Evolutionary conservation across 2,113 vertebrate genomes (phyloP), one percentile per base, ranked within the genome.

Genomic region (Pseudopodoces humilis): DNA sequence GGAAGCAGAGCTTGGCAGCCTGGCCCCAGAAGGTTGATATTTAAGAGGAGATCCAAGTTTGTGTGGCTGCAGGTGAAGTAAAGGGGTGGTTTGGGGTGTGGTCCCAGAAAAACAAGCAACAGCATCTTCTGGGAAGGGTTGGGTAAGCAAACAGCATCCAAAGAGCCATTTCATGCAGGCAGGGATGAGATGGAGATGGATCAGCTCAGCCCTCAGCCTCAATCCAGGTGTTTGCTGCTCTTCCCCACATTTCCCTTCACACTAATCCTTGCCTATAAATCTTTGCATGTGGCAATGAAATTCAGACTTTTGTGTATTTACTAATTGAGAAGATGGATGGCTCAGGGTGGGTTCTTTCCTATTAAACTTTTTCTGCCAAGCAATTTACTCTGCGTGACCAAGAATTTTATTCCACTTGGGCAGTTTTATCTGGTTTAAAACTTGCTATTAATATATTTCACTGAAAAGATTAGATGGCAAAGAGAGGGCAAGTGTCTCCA

Each of bases 191-290:
- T 5, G 23, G 72, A 53, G 72, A 37, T 2, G n/a, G 55, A 68
- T 37, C 6, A 18, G 47, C 58, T 76, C 69, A 72, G 46, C 44
- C 65, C 19, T 2, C 65, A 37, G 43, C 70, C 49, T 52, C 41
- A 0, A 5, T 35, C 44, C 59, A 22, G 12, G 31, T 1, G 0
- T 74, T 74, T 19, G 27, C 44, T 39, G 56, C 62, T 78, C 65
- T 85, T 60, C 55, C 56, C 49, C 50, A 47, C 31, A 9, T 19
- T 15, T 8, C 9, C 12, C 37, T 79, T 43, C 65, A 9, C 15
- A 80, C 72, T 80, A 47, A 55, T 83, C 90, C 21, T 15, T 28
- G 27, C 16, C 79, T 56, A 52, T 7, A 76, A 76, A 86, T 33
- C 52, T 75, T 75, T 6, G 11, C 56, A 59, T 8, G 11, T 2